Base-by-base conservation (phyloP, 2,888 invertebrate species). In the Harmothoe impar region DNA sequence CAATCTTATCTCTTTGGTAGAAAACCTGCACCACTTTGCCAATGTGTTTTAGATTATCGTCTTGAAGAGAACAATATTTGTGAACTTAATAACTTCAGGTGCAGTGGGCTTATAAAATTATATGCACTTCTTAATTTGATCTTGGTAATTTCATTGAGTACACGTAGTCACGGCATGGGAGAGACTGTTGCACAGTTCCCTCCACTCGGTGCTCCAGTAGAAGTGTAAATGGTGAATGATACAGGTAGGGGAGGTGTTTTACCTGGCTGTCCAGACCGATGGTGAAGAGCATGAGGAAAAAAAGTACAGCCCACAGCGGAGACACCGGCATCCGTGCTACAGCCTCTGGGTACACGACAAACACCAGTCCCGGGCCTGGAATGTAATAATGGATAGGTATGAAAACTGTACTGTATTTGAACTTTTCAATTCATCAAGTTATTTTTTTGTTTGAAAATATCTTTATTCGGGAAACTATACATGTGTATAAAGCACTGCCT, bases 331-430 rank as follows among this genome's bases (percentile, higher is more conserved):
- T 35, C 52, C 89, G 33, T 15, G 81, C 43, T 43, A 95, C 94
- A 10, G 95, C 95, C 89, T 95, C 95, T 23, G 95, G 95, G 91
- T 95, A 95, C 12, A 94, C 95, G 7, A 95, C 95, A 93, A 95
- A 95, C 29, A 95, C 95, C 90, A 95, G 93, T 20, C 95, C 95
- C n/a, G 95, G 95, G 77, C 95, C 95, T 95, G 93, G 0, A 85
- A 29, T 25, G 92, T 56, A 33, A 89, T 52, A 88, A 91, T 62
- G n/a, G 15, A 62, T n/a, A 54, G 43, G 10, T 10, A 43, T 43
- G 43, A 43, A 43, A 43, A 43, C 10, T 43, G n/a, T n/a, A n/a
- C n/a, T n/a, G n/a, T n/a, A n/a, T n/a, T n/a, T n/a, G n/a, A n/a
- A n/a, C n/a, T n/a, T n/a, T n/a, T n/a, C n/a, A n/a, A n/a, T n/a